phyloP scores from a whole-genome alignment of 92 coral and sea anemone genomes.

The Blastomussa wellsi region DNA sequence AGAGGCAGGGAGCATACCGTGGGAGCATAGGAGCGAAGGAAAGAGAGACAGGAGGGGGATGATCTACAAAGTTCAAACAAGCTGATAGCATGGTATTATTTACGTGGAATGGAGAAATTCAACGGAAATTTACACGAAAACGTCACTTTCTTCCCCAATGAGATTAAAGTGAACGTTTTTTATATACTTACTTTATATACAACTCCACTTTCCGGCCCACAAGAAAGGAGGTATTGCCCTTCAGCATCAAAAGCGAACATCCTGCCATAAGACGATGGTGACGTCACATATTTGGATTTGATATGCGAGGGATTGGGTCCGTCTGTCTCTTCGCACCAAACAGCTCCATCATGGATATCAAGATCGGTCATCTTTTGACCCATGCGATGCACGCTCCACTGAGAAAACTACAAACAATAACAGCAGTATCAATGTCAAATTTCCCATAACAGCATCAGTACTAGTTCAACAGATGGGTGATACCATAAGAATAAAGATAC shows the following conservation, averaged over 20 bases:
- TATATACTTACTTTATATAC: slow-evolving; percentile 75
- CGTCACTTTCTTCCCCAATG: neutral
- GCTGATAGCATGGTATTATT: too few species aligned
- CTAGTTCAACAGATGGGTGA: neutral
- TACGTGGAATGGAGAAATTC: too few species aligned
- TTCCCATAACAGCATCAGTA: neutral
- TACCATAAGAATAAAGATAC: neutral
- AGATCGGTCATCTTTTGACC: slow-evolving; percentile 84
- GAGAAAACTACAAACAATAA: slow-evolving; percentile 62
- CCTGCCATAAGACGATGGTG: slow-evolving; percentile 75
- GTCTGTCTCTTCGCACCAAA: slow-evolving; percentile 58
- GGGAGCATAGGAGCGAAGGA: neutral
- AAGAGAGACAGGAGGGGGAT: too few species aligned
- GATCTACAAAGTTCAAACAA: too few species aligned
- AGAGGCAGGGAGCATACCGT: too few species aligned
- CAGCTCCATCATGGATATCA: slow-evolving; percentile 90
- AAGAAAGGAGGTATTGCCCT: slow-evolving; percentile 88
- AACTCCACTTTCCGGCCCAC: slow-evolving; percentile 84
- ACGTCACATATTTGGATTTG: slow-evolving; percentile 55
- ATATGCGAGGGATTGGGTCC: slow-evolving; percentile 38
- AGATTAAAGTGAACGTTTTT: neutral
- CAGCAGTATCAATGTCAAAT: neutral
- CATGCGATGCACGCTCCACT: slow-evolving; percentile 98
- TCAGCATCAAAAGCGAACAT: slow-evolving; percentile 94
- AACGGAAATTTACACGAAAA: neutral